Conservation (phyloP, 2,888 invertebrate species). For the Cheilosia impressa region DNA sequence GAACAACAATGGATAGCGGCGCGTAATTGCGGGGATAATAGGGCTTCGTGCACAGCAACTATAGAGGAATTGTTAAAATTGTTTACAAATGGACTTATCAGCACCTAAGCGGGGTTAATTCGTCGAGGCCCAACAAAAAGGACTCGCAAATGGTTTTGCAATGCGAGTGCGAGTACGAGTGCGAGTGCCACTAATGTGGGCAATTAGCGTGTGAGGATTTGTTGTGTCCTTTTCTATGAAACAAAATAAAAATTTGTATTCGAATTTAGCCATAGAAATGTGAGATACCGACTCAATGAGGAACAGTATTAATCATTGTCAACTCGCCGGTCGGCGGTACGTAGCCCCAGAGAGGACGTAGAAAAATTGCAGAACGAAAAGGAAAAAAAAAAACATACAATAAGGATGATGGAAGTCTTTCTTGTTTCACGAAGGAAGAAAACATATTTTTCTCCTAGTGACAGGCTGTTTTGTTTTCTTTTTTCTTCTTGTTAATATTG, state of each 20-base stretch:
- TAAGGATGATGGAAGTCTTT: conserved; percentile 44
- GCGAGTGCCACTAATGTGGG: conserved; percentile 61
- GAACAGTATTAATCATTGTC: conserved; percentile 65
- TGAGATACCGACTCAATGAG: conserved; percentile 2
- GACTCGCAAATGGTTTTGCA: conserved; percentile 30
- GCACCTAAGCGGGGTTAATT: conserved; percentile 73
- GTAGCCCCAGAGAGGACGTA: conserved; percentile 30
- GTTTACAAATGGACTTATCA: conserved; percentile 75
- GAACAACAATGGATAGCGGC: conserved; percentile 55
- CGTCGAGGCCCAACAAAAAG: conserved; percentile 36
- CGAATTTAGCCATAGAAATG: conserved; percentile 53
- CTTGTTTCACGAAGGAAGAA: conserved; percentile 12
- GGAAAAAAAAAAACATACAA: conserved; percentile 1
- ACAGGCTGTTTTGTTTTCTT: conserved; percentile 33
- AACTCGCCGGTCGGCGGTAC: not conserved
- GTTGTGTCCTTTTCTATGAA: conserved; percentile 14
- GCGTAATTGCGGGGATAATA: conserved; percentile 66
- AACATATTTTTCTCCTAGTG: conserved; percentile 37
- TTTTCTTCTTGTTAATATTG: conserved; percentile 50
- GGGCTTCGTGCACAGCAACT: conserved; percentile 31
- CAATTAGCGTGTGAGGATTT: conserved; percentile 69
- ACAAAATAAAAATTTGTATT: conserved; percentile 20
- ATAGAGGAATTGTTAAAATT: conserved; percentile 67
- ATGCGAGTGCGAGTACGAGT: not conserved
- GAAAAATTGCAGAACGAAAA: conserved; percentile 54